Evolutionary conservation across 2,797 vertebrate species (phyloP), one percentile per base, ranked within the genome.

Genomic region (Carduelis carduelis): DNA sequence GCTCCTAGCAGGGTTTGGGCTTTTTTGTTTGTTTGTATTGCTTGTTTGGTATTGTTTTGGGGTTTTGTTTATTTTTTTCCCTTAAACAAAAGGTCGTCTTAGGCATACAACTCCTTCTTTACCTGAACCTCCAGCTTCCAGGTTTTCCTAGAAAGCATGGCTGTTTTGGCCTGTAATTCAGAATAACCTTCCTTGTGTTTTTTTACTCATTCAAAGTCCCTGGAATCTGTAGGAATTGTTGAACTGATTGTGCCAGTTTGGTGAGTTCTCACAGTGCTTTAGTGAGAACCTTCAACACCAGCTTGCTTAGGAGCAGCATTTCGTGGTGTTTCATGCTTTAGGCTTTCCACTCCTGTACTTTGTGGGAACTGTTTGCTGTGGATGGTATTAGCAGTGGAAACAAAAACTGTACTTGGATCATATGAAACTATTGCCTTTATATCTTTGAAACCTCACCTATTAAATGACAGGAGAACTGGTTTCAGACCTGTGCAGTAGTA

Each of bases 61-160:
- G 4, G 0, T 22, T 55, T n/a, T 53, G 30, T 46, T 43, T 46
- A 2, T 39, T 49, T 49, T 26, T 55, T 6, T 0, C 0, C 22
- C 32, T 52, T 43, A 34, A 78, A 44, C 7, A 4, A 27, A 49
- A 61, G 5, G 7, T 53, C 0, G 0, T 26, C 6, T n/a, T 59
- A 56, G 37, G 34, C 61, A 13, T 49, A 56, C 11, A 68, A 2
- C 3, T 85, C 4, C 6, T 64, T 8, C 21, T 90, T 90, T 18
- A 50, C 39, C 41, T 86, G 50, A 14, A 47, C 23, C 21, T 78
- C 14, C 30, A 75, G 16, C 24, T n/a, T 43, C 13, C 9, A 41
- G 19, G 2, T 28, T 41, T 80, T 50, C 66, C 22, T n/a, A 23
- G 49, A 77, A 75, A 37, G 15, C 6, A 6, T 19, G 14, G 10